These are phyloP conservation scores for Hydropsyche tenuis DNA, from an alignment of 1,140 invertebrate species.

Conservation along the genomic window DNA sequence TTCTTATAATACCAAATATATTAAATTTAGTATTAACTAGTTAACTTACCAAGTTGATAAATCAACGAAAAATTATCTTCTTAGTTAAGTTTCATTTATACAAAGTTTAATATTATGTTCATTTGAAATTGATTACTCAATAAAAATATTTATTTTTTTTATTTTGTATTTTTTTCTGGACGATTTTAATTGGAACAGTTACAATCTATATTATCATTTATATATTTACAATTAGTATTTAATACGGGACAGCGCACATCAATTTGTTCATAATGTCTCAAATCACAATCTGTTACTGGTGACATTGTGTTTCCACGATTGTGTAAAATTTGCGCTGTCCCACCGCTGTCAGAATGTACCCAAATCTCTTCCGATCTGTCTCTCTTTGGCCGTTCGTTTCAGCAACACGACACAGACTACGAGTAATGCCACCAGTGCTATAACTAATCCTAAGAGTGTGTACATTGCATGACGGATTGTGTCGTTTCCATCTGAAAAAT, in stretches of 20 bases:
- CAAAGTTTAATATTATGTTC: no score
- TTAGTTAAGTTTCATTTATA: no score
- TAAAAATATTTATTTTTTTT: no score
- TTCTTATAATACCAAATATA: not conserved
- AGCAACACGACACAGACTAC: slow-evolving; percentile 59
- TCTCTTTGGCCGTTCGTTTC: slow-evolving; percentile 55
- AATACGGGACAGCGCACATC: slow-evolving; percentile 28
- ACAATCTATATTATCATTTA: no score
- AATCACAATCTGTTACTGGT: slow-evolving; percentile 42
- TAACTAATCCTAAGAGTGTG: slow-evolving; percentile 58
- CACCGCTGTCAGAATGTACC: slow-evolving; percentile 47
- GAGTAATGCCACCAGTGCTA: slow-evolving; percentile 57
- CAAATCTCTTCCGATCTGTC: slow-evolving; percentile 42
- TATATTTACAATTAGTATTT: no score
- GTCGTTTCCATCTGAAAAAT: slow-evolving; percentile 54
- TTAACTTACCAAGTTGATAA: no score
- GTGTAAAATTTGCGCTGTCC: slow-evolving; percentile 42
- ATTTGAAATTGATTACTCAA: no score
- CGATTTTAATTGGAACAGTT: no score
- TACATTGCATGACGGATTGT: slow-evolving; percentile 60
- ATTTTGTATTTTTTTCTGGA: no score
- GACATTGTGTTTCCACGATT: slow-evolving; percentile 46
- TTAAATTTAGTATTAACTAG: no score
- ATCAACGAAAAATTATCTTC: no score
- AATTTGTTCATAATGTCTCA: not conserved